Evolutionary conservation across 2,113 vertebrate species (phyloP), one percentile per base, ranked within the genome.

Genomic region (Lepidothrix coronata): DNA sequence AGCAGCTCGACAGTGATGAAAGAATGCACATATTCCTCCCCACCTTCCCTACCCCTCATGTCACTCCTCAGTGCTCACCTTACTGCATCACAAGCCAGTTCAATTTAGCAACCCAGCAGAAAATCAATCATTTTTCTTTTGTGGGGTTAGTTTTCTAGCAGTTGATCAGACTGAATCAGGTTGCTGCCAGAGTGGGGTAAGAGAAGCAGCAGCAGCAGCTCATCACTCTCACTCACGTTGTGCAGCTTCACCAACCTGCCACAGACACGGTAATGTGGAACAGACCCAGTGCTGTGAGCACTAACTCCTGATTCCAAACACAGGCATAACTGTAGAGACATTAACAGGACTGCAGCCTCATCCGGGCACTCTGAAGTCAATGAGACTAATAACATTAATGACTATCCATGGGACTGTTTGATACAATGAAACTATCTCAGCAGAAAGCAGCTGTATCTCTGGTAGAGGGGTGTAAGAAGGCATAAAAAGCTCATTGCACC

Each of bases 221-320:
- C 43, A 48, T 43, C 5, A 27, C 9, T 27, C 19, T 24, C 5
- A 0, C n/a, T 72, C 71, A 62, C 0, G 0, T 0, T 12, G 31
- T 16, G 14, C 51, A 88, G 55, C 63, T 68, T 63, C 70, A 39
- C 35, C 12, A 39, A 24, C 25, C 41, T 43, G 31, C 28, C 41
- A 58, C 1, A 31, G 73, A 21, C 10, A 87, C 0, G 3, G 43
- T 5, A 76, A 44, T 0, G 37, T 12, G 41, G 78, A 66, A 88
- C 0, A 75, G 10, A 73, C 16, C 12, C 33, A 55, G 43, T 1
- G 11, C 43, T 71, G 11, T 0, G 3, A 33, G 73, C 55, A 55
- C 31, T 22, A 81, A 49, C 37, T 68, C 31, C 43, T 27, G 14
- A 75, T 24, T 65, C 63, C 84, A 76, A 66, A 78, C 3, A 9